phyloP scores from a whole-genome alignment of 2,888 invertebrate genomes.

The Catonia carolina region DNA sequence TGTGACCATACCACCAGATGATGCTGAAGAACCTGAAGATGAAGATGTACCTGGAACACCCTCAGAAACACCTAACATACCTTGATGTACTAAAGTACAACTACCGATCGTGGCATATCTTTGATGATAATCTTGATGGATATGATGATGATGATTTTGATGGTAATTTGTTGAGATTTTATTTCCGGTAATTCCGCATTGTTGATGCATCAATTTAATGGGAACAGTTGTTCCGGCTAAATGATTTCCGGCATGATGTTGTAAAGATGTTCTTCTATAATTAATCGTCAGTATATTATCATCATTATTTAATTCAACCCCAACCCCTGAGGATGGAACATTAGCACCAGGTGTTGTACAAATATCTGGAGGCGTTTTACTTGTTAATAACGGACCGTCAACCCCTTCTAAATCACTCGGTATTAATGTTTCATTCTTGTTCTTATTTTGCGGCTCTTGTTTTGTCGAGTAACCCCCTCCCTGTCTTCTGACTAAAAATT shows the following conservation, averaged over 20 bases:
- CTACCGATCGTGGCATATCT: slow-evolving; percentile 41
- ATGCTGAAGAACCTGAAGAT: slow-evolving; percentile 30
- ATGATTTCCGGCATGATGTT: slow-evolving; percentile 25
- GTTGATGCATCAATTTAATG: slow-evolving; percentile 40
- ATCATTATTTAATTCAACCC: background rate
- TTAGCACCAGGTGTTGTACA: slow-evolving; percentile 38
- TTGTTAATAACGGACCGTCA: slow-evolving; percentile 42
- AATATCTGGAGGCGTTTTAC: slow-evolving; percentile 46
- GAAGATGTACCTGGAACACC: slow-evolving; percentile 33
- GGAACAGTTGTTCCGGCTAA: slow-evolving; percentile 46
- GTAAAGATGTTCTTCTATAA: background rate
- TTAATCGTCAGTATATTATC: background rate
- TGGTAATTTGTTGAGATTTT: slow-evolving; percentile 31
- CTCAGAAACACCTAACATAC: slow-evolving; percentile 32
- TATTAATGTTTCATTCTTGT: slow-evolving; percentile 2
- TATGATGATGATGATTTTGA: slow-evolving; percentile 30
- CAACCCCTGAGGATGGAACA: background rate
- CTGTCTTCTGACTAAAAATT: slow-evolving; percentile 45
- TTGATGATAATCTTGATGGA: slow-evolving; percentile 19
- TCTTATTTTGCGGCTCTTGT: background rate
- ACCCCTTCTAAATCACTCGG: slow-evolving; percentile 27
- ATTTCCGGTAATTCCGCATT: slow-evolving; percentile 27
- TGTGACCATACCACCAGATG: slow-evolving; percentile 21
- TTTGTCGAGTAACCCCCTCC: slow-evolving; percentile 3
- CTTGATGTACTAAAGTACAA: slow-evolving; percentile 42